Base-by-base conservation (phyloP, 2,797 vertebrate genomes). In the Diglossa cyanea region DNA sequence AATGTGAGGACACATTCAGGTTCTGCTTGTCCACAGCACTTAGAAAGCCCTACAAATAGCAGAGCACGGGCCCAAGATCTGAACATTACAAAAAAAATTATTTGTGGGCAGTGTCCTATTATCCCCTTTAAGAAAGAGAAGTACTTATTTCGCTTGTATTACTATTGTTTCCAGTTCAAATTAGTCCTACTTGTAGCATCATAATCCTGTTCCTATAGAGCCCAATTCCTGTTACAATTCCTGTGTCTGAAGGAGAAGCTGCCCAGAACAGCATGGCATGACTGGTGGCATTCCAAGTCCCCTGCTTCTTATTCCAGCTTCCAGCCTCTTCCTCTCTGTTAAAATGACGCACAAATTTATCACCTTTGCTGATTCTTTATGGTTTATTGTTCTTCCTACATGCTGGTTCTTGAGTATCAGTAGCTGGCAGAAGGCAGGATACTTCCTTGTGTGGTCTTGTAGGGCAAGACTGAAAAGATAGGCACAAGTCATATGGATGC, bases 221-320 rank as follows among this genome's bases (percentile, higher is more conserved):
- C 21, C 18, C 26, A 55, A 26, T 51, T n/a, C 7, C 37, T 35
- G 13, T 48, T 90, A 15, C 7, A 50, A 37, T 37, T 57, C 24
- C 12, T 19, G 16, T 25, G 30, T 67, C 40, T 55, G 74, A 67
- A 82, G n/a, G 45, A 87, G 35, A 54, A 48, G 35, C 39, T 73
- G 17, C 58, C 44, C 4, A 2, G 45, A 47, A 6, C 9, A 45
- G 9, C 1, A 10, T 33, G 24, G 24, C 57, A 5, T 0, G 6
- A 13, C 0, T 70, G 30, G 12, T 40, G 23, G 25, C 14, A 9
- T 70, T 77, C 35, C 26, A 25, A 45, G 31, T 31, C 19, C 17
- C 26, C 66, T 1, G 0, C 15, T 75, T 88, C 61, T 54, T 71
- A 9, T 50, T 88, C 47, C 3, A 5, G 3, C 26, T 71, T 88